phyloP scores from a whole-genome alignment of 2,888 invertebrate genomes.

The Drosophila ustulata region DNA sequence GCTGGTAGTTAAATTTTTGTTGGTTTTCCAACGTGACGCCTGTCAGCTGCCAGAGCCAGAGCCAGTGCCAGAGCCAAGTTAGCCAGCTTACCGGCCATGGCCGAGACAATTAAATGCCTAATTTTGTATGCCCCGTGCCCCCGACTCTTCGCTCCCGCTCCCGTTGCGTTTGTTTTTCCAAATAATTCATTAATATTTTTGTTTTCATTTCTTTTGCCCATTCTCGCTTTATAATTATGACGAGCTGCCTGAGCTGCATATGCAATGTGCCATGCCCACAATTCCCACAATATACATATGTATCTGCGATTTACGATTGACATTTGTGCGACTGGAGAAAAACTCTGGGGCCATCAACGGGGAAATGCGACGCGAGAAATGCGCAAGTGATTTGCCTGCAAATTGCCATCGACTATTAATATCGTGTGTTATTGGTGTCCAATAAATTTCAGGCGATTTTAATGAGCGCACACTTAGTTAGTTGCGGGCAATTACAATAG shows the following conservation, averaged over 20 bases:
- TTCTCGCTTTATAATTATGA: constrained; percentile 75
- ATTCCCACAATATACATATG: background rate
- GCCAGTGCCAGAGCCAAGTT: constrained; percentile 18
- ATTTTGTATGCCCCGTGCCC: constrained; percentile 68
- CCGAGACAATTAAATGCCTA: constrained; percentile 80
- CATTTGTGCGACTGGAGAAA: no score
- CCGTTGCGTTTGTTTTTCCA: constrained; percentile 79
- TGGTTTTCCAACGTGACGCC: constrained; percentile 78
- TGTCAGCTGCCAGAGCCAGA: constrained; percentile 68
- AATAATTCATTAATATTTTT: constrained; percentile 84
- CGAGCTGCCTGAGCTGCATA: constrained; percentile 74
- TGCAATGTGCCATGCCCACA: constrained; percentile 50
- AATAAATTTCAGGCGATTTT: constrained; percentile 11
- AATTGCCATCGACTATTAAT: constrained; percentile 6
- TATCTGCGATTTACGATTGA: no score
- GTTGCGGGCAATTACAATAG: constrained; percentile 1
- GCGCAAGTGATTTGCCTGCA: background rate
- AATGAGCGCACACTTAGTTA: constrained; percentile 4
- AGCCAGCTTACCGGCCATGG: constrained; percentile 34
- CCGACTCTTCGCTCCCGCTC: constrained; percentile 31
- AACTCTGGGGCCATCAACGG: no score
- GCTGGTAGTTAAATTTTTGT: constrained; percentile 74
- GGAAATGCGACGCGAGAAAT: no score
- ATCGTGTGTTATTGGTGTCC: constrained; percentile 8
- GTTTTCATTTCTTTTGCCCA: constrained; percentile 35